Percentiles rank a stretch among this genome's conserved stretches.
phyloP scores from a whole-genome alignment of 2,888 invertebrate genomes.

The Caenorhabditis drosophilae region DNA sequence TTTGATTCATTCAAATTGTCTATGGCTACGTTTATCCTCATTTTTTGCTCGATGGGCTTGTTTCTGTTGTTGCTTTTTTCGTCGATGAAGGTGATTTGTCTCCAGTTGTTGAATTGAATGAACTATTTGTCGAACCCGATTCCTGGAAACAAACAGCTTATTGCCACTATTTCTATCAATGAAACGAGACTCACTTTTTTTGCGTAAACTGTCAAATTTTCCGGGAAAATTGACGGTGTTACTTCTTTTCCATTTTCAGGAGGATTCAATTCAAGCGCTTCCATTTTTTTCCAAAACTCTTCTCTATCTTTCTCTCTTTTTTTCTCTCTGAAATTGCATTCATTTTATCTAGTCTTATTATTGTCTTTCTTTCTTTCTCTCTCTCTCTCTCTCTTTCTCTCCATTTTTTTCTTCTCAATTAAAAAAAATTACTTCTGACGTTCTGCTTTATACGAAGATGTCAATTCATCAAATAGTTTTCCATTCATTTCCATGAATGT shows the following conservation, averaged over 20 bases:
- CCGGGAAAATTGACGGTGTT: constrained; percentile 27
- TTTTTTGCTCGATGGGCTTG: too few species aligned
- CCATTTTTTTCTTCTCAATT: constrained; percentile 89
- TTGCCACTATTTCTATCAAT: background rate
- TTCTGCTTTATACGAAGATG: constrained; percentile 97
- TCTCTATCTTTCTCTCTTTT: constrained; percentile 93
- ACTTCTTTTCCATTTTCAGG: constrained; percentile 40
- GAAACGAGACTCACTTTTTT: constrained; percentile 18
- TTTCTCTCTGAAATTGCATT: constrained; percentile 86
- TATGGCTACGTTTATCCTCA: too few species aligned
- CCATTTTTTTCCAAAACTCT: constrained; percentile 83
- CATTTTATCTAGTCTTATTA: constrained; percentile 89
- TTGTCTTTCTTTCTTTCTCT: constrained; percentile 93
- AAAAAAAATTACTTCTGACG: constrained; percentile 86
- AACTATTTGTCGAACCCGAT: background rate
- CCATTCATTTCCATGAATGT: constrained; percentile 99
- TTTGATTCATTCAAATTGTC: too few species aligned
- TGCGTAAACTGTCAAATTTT: constrained; percentile 26
- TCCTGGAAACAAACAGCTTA: constrained; percentile 13
- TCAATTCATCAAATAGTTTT: constrained; percentile 97
- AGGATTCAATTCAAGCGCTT: constrained; percentile 59
- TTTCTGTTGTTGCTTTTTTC: constrained; percentile 47
- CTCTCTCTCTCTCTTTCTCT: constrained; percentile 94
- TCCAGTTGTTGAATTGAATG: constrained; percentile 10
- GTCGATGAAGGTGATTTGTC: constrained; percentile 45